Conservation (phyloP, 2,797 vertebrate species). For the Tenualosa thibaudeaui region DNA sequence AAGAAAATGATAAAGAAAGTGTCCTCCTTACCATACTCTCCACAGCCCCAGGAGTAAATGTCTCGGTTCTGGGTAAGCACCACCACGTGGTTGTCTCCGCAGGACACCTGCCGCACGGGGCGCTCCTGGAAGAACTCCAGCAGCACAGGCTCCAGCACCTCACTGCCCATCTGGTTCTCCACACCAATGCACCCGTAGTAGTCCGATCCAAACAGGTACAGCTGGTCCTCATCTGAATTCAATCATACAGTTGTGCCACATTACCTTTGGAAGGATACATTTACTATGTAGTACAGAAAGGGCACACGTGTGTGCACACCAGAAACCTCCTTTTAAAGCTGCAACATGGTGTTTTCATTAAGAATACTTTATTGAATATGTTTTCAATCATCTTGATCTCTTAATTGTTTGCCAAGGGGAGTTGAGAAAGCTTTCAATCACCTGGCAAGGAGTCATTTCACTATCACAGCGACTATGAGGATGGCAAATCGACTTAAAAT, state of each 20-base stretch:
- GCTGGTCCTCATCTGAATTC: slow-evolving; percentile 90
- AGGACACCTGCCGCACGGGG: slow-evolving; percentile 91
- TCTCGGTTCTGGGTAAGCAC: slow-evolving; percentile 86
- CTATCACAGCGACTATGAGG: too few species aligned
- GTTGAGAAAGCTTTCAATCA: too few species aligned
- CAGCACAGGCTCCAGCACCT: slow-evolving; percentile 88
- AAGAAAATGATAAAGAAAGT: background rate
- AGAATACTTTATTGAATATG: too few species aligned
- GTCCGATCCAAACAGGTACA: slow-evolving; percentile 96
- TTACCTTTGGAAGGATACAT: background rate
- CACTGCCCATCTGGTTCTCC: slow-evolving; percentile 78
- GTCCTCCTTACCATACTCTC: slow-evolving; percentile 78
- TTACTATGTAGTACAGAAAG: background rate
- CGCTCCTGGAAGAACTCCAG: slow-evolving; percentile 89
- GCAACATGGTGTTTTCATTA: too few species aligned
- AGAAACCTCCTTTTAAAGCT: too few species aligned
- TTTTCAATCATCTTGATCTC: too few species aligned
- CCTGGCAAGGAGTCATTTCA: too few species aligned
- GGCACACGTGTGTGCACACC: background rate
- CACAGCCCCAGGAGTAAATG: slow-evolving; percentile 96
- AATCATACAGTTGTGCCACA: background rate
- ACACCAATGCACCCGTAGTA: slow-evolving; percentile 97
- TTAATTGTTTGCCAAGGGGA: too few species aligned
- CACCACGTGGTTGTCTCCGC: slow-evolving; percentile 95
- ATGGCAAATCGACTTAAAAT: too few species aligned